Percentiles rank a stretch among this genome's conserved stretches.
Evolutionary conservation across 1,140 invertebrate genomes (phyloP).

Genomic region (Bradynema listronoti): DNA sequence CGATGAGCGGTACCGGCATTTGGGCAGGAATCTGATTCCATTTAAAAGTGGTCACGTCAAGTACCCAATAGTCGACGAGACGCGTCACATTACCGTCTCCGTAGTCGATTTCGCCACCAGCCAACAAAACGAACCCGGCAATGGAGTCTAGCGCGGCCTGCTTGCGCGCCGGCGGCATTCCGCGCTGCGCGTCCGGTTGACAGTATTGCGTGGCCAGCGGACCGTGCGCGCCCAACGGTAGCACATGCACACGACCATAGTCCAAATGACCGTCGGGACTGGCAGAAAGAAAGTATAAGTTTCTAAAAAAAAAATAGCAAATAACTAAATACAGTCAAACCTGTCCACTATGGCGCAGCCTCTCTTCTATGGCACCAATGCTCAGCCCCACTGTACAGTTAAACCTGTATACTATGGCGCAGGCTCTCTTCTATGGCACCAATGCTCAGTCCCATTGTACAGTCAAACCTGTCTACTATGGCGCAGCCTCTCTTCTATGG

Average conservation of each 20-base stretch:
- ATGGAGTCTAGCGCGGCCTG: constrained; percentile 52
- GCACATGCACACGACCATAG: constrained; percentile 50
- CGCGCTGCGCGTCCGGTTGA: constrained; percentile 44
- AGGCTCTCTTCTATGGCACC: too few species aligned
- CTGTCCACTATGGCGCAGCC: too few species aligned
- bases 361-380: too few species aligned
- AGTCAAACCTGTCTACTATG: too few species aligned
- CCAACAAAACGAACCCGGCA: constrained; percentile 34
- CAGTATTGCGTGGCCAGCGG: constrained; percentile 52
- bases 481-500: too few species aligned
- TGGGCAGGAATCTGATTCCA: constrained; percentile 54
- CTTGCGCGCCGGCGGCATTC: constrained; percentile 48
- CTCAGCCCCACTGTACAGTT: too few species aligned
- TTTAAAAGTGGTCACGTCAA: constrained; percentile 49
- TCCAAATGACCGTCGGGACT: constrained; percentile 54
- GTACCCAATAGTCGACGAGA: constrained; percentile 54
- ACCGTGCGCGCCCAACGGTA: constrained; percentile 39
- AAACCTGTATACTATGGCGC: too few species aligned
- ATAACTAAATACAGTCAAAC: too few species aligned
- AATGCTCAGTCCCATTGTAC: too few species aligned
- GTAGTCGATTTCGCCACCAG: constrained; percentile 55
- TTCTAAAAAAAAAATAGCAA: constrained; percentile 25
- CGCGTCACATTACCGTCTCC: constrained; percentile 44
- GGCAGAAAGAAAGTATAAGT: constrained; percentile 52
- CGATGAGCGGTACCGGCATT: constrained; percentile 55